Evolutionary conservation across 2,797 vertebrate genomes (phyloP), one percentile per base, ranked within the genome.

Genomic region (Xiphophorus birchmanni): DNA sequence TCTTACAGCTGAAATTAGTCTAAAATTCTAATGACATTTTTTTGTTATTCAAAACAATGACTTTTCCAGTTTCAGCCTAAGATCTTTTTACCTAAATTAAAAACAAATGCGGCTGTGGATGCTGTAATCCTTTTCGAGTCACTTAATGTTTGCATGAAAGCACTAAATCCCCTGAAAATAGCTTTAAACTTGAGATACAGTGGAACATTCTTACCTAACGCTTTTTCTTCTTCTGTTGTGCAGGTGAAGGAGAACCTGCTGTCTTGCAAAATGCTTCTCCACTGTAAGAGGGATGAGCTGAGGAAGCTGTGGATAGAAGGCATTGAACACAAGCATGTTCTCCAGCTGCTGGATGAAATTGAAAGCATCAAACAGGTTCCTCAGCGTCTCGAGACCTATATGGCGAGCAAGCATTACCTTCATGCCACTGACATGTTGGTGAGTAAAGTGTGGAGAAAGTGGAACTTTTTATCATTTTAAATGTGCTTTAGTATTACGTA

Each of bases 281-380:
- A 99, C 50, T 99, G 98, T 92, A 99, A 99, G 87, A 92, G 98
- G 76, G 98, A 99, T 4, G 98, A 99, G 88, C 93, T 99, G 89
- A 96, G 98, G 89, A 99, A 99, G 88, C 94, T 99, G 84, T 99
- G 98, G 98, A 99, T 99, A 15, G 98, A 99, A 90, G 98, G 98
- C 35, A 97, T 99, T 11, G 98, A 99, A 85, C 98, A 99, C 93
- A 99, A 99, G 87, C 98, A 99, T 0, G 98, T 99, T 54, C 95
- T 99, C 50, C 97, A 98, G 91, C 94, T 99, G 77, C 95, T 99
- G 93, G 98, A 99, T 40, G 98, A 99, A 91, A 99, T 99, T 0
- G 98, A 99, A 94, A 98, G 97, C 93, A 99, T 99, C 92, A 99
- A 99, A 89, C 98, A 99, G 80, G 98, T 99, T 73, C 98, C 98